Conservation (phyloP, 2,797 vertebrate species). For the Muscicapa striata region DNA sequence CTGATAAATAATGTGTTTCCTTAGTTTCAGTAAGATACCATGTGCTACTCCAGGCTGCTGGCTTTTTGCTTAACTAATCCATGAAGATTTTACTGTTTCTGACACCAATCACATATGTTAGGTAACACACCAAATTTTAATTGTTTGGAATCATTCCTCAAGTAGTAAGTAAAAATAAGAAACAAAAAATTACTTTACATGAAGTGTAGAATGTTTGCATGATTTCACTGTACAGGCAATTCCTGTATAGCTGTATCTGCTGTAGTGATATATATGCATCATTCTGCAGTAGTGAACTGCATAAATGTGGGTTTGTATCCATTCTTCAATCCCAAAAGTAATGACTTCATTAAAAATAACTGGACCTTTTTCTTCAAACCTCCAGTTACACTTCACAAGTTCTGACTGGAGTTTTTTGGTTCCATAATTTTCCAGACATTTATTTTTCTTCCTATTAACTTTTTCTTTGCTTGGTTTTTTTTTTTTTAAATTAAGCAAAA, state of each 20-base stretch:
- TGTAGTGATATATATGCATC: neutral
- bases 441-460: neutral
- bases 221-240: neutral
- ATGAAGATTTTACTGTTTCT: neutral
- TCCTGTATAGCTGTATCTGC: neutral
- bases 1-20: neutral
- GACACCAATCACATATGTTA: neutral
- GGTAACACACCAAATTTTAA: neutral
- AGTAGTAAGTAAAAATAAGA: neutral
- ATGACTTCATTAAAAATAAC: neutral
- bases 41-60: neutral
- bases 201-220: neutral
- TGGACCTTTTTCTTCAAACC: neutral
- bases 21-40: neutral
- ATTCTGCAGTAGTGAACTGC: neutral
- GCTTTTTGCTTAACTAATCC: neutral
- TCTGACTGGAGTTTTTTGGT: neutral
- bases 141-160: neutral
- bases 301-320: neutral
- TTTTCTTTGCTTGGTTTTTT: neutral
- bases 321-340: neutral
- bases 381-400: neutral
- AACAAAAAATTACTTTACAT: neutral
- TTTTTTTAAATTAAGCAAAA: neutral
- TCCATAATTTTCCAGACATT: neutral